Evolutionary conservation across 1,140 invertebrate species (phyloP), one percentile per base, ranked within the genome.

Genomic region (Zaprionus ornatus): DNA sequence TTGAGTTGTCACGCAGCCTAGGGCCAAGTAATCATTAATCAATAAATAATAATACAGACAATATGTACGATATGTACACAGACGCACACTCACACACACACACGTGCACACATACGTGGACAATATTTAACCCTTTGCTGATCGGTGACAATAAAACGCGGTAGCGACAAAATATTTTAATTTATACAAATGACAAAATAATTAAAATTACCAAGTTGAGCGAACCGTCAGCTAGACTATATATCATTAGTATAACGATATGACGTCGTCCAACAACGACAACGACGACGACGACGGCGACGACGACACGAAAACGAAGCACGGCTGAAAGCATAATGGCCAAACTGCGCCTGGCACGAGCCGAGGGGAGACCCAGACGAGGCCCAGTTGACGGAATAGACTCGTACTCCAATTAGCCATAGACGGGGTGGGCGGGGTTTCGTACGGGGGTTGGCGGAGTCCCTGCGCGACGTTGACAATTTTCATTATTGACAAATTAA

Each of bases 161-260:
- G 54, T 50, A 61, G 45, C 52, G 32, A 55, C 63, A 60, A 71
- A 83, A 87, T 82, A 88, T 87, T 88, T 88, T 84, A 88, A 88
- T 90, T 88, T 90, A 81, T 88, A 90, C 85, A 88, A 88, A 88
- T 88, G 85, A 90, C 85, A 90, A 90, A 84, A 88, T 88, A 88
- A 88, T 88, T 88, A 90, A 90, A 84, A 81, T 81, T 68, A 84
- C 66, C 64, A 45, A 59, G 69, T 59, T 66, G 56, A 54, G 59
- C 55, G 42, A 68, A 32, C 62, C 83, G 76, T 86, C 72, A 82
- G 78, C 82, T 73, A 71, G 76, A 66, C 83, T 59, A 82, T 86
- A 83, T 87, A 87, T 87, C 80, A 87, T 87, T 88, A 83, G 70
- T 77, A 79, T 68, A 80, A 80, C 81, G 55, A 75, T 71, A 64